Conservation (phyloP, 64 coral and sea anemone species). For the Actinia tenebrosa region DNA sequence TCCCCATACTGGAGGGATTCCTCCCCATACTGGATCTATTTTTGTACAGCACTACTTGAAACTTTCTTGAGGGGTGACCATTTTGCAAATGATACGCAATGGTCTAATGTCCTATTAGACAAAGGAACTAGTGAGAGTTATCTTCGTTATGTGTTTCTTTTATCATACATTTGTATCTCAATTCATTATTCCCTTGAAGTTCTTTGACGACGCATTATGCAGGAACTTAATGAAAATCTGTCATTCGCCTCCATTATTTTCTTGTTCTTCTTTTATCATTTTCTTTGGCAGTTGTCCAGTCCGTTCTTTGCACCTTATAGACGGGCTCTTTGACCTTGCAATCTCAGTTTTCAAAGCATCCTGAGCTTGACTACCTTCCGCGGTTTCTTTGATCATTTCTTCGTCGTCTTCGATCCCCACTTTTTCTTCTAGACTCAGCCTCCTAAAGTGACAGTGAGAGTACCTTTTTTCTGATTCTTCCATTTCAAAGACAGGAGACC, state of each 20-base stretch:
- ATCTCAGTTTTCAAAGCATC: not conserved
- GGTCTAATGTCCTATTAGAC: too few relatives aligned
- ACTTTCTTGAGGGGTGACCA: too few relatives aligned
- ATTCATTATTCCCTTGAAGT: not conserved
- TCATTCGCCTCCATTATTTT: not conserved
- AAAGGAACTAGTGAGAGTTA: too few relatives aligned
- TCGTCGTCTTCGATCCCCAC: not conserved
- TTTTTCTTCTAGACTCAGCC: not conserved
- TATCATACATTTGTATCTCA: not conserved
- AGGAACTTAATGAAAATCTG: not conserved
- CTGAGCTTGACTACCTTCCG: not conserved
- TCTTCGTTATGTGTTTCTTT: too few relatives aligned
- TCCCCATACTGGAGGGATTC: too few relatives aligned
- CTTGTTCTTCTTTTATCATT: not conserved
- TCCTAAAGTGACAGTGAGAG: not conserved
- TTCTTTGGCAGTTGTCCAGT: not conserved
- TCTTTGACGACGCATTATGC: not conserved
- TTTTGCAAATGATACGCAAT: too few relatives aligned
- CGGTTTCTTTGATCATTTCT: not conserved
- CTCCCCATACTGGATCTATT: too few relatives aligned
- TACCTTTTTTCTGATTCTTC: not conserved
- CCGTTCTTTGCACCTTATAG: not conserved
- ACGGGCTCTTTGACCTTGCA: not conserved
- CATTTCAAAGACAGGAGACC: not conserved
- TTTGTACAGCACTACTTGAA: too few relatives aligned